These are phyloP conservation scores for Campylomormyrus tamandua DNA, from an alignment of 2,113 vertebrate species.

Conservation along the genomic window DNA sequence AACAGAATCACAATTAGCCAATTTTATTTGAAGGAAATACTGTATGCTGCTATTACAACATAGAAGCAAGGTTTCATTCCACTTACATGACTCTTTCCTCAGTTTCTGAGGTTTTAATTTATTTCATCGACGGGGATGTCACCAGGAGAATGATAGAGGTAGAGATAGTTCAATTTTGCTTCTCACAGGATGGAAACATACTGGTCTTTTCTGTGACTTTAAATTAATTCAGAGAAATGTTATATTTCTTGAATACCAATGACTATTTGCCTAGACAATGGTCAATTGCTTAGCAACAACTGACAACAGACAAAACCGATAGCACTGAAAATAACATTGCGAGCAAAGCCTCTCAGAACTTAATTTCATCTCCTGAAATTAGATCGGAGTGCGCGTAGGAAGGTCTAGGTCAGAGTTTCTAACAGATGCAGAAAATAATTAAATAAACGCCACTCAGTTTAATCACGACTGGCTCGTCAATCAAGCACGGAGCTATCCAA, in stretches of 20 bases:
- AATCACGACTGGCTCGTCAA: background rate
- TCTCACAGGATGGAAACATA: background rate
- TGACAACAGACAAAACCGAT: background rate
- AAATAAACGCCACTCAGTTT: background rate
- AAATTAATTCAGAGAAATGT: background rate
- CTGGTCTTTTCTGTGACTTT: background rate
- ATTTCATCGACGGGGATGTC: background rate
- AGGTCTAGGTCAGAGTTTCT: background rate
- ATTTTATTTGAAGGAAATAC: background rate
- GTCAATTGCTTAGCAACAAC: background rate
- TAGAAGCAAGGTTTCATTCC: background rate
- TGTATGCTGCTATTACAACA: background rate
- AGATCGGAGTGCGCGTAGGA: background rate
- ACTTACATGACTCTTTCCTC: too few relatives aligned
- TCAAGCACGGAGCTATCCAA: background rate
- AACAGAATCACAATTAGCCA: background rate
- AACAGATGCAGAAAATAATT: background rate
- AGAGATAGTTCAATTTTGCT: background rate
- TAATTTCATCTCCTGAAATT: slow-evolving; percentile 3
- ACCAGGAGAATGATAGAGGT: background rate
- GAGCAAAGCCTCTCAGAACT: background rate
- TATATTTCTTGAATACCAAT: background rate
- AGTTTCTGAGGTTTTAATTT: background rate
- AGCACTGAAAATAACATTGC: background rate
- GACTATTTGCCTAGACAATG: background rate